phyloP scores from a whole-genome alignment of 2,797 vertebrate genomes.

The Arctocebus calabarensis region DNA sequence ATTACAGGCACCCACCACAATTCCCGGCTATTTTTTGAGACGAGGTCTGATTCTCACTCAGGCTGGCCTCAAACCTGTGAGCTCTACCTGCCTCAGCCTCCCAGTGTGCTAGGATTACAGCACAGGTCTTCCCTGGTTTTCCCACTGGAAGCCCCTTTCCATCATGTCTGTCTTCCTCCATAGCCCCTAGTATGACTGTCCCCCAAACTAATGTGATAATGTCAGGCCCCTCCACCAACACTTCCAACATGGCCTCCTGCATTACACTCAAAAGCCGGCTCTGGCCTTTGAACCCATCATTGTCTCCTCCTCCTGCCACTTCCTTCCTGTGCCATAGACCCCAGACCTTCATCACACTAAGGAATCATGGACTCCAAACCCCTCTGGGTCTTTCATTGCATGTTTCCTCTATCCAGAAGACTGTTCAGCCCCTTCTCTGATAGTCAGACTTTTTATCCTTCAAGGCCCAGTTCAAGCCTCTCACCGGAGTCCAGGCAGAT shows the following conservation, averaged over 20 bases:
- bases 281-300: not conserved
- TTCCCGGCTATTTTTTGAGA: too few species aligned
- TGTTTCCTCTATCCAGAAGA: not conserved
- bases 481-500: not conserved
- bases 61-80: too few species aligned
- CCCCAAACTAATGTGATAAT: not conserved
- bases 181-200: not conserved
- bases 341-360: not conserved
- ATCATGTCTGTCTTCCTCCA: not conserved
- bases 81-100: too few species aligned
- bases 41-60: too few species aligned
- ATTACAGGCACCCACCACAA: too few species aligned
- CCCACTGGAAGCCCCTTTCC: not conserved
- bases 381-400: not conserved
- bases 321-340: not conserved
- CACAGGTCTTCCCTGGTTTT: not conserved
- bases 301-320: not conserved
- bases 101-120: too few species aligned
- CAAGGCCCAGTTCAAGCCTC: not conserved
- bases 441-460: not conserved
- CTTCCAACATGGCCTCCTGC: accelerated
- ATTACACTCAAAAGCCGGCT: not conserved
- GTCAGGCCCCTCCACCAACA: not conserved
- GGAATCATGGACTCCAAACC: not conserved
- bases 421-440: not conserved